Evolutionary conservation across 2,797 vertebrate genomes (phyloP).

Genomic region (Poecilia gillii): DNA sequence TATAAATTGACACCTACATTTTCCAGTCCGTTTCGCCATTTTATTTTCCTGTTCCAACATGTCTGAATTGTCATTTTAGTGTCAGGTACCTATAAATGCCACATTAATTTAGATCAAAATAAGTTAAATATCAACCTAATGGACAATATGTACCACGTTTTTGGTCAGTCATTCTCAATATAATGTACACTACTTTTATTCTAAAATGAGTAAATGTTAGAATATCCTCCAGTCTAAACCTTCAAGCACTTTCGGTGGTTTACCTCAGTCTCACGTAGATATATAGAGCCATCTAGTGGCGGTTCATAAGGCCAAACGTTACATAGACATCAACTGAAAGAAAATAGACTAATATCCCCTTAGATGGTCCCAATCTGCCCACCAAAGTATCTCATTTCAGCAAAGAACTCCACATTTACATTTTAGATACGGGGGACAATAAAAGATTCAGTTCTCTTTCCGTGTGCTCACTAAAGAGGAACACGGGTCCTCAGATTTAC

Average conservation of each 20-base stretch:
- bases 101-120: background rate
- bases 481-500: background rate
- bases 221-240: background rate
- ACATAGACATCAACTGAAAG: background rate
- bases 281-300: slow-evolving; percentile 4
- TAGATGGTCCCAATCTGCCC: no score
- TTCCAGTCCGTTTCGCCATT: no score
- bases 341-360: no score
- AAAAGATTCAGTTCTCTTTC: no score
- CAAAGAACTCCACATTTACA: no score
- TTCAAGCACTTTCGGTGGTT: background rate
- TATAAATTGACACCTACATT: no score
- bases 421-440: no score
- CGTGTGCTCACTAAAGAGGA: background rate
- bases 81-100: background rate
- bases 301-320: background rate
- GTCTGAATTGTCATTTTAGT: background rate
- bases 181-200: background rate
- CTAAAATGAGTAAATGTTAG: background rate
- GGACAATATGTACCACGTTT: background rate
- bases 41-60: no score
- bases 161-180: no score
- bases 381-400: no score
- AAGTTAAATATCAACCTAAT: background rate
- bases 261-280: background rate